Base-by-base conservation (phyloP, 2,797 vertebrate genomes). In the Trichosurus vulpecula region DNA sequence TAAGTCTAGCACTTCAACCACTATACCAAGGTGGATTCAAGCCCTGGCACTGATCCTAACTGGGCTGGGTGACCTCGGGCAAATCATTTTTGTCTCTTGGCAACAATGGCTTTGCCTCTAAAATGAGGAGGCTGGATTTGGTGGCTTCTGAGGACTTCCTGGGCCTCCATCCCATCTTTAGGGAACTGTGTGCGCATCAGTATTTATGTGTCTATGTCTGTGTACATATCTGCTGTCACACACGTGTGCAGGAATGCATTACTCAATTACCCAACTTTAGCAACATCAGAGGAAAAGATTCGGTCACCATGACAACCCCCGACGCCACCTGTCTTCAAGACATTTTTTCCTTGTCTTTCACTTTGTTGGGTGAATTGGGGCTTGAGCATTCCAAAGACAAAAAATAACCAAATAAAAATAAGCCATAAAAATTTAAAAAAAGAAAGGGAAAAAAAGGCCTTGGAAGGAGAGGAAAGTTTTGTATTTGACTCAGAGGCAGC, bases 341-440 rank as follows among this genome's bases (percentile, higher is more conserved):
- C 47, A 47, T 47, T 87, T 87, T 81, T 81, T 87, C 8, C 74
- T 47, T 12, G 74, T 87, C 74, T 87, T 87, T 87, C 74, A 87
- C 74, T 87, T 87, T 51, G 22, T 87, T 87, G 74, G 74, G 41
- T 87, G 74, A 87, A 51, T 51, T 47, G 41, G 41, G 41, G 41
- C 74, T 87, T 51, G 41, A 87, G 41, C 74, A 27, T 47, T 87
- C 74, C 74, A 87, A 87, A 87, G 74, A 87, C 74, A 87, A 87
- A 87, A 87, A 87, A 87, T 47, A 87, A 27, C 74, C 74, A 87
- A 87, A 87, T 41, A 87, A 87, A 87, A 87, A 87, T 87, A 87
- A 87, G 41, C 41, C 41, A 25, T 47, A 87, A 87, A 74, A 47
- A 27, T 87, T 47, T 87, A 11, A 11, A 87, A 87, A 87, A 87